phyloP scores from a whole-genome alignment of 2,113 vertebrate genomes.

The Microtus pennsylvanicus region DNA sequence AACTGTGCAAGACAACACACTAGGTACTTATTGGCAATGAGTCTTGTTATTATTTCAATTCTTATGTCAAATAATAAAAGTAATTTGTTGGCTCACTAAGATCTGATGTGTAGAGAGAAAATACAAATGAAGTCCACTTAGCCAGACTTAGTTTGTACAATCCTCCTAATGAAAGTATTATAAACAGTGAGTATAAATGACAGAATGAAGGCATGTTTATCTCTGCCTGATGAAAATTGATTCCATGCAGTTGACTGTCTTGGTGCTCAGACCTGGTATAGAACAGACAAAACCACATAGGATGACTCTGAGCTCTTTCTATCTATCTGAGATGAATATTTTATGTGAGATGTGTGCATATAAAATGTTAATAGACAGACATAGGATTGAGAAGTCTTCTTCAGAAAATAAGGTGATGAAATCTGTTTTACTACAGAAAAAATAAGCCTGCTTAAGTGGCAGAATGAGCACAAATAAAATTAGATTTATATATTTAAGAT shows the following conservation, averaged over 20 bases:
- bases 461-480: neutral
- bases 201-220: neutral
- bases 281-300: neutral
- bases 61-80: neutral
- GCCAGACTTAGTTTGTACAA: neutral
- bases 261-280: neutral
- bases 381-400: neutral
- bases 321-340: neutral
- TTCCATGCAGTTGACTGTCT: neutral
- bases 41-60: neutral
- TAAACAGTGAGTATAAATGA: neutral
- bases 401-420: neutral
- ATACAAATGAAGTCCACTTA: neutral
- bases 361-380: neutral
- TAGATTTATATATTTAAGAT: neutral
- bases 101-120: neutral
- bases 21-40: neutral
- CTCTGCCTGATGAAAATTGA: neutral
- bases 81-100: neutral
- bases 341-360: neutral
- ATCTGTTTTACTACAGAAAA: neutral
- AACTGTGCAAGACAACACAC: neutral
- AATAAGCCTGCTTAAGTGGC: neutral
- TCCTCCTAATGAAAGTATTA: constrained; percentile 22
- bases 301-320: neutral